Percentiles rank a stretch among this genome's conserved stretches.
Evolutionary conservation across 2,113 vertebrate genomes (phyloP).

Genomic region (Calypte anna): DNA sequence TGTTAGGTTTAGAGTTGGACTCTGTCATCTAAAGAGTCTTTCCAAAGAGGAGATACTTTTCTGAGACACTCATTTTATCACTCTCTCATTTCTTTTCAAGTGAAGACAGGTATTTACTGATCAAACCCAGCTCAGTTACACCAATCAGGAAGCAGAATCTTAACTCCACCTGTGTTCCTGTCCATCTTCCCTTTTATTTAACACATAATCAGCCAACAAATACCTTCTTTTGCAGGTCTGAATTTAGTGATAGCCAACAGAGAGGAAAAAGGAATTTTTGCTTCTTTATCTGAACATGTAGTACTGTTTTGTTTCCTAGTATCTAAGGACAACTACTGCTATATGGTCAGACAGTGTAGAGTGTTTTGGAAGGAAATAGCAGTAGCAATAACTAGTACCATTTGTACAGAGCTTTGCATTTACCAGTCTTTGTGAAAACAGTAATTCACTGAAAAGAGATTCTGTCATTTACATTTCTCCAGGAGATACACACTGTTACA

Average conservation of each 20-base stretch:
- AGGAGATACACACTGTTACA: neutral
- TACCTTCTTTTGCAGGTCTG: neutral
- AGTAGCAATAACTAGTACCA: neutral
- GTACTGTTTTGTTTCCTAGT: neutral
- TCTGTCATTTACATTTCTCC: slow-evolving; percentile 9
- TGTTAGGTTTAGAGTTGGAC: neutral
- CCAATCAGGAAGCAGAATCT: neutral
- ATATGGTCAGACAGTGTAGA: neutral
- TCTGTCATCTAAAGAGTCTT: neutral
- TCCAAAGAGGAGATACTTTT: neutral
- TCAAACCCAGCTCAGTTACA: neutral
- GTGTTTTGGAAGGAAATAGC: neutral
- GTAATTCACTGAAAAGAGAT: neutral
- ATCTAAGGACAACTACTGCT: neutral
- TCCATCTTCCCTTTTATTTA: neutral
- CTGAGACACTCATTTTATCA: neutral
- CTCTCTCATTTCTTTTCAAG: neutral
- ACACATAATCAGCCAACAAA: neutral
- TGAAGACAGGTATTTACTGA: neutral
- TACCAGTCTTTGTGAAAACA: neutral
- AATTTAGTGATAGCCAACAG: neutral
- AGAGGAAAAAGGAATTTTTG: neutral
- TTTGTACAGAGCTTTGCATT: neutral
- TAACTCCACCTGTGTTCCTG: neutral
- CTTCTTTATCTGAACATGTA: neutral